Base-by-base conservation (phyloP, 2,797 vertebrate species). In the Molossus molossus region DNA sequence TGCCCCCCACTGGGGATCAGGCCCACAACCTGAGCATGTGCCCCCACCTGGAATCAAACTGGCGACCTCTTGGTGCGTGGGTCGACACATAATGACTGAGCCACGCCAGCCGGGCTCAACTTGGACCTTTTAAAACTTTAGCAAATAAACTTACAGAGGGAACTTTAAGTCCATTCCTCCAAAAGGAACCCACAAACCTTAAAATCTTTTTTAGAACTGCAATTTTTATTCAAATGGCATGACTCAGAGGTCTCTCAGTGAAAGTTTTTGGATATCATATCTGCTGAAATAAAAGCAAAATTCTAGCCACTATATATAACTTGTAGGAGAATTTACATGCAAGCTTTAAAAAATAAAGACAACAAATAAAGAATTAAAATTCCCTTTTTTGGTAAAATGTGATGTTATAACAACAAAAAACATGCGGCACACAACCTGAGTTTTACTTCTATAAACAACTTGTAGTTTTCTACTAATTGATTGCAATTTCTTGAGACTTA, bases 281-380 rank as follows among this genome's bases (percentile, higher is more conserved):
- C 73, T 91, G 48, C n/a, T 81, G 33, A 94, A 92, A 72, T 80
- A 83, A 96, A 93, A 79, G 76, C 77, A 92, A 96, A 96, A 85
- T 67, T 62, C 50, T n/a, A 91, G 93, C 76, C 37, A 92, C 83
- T 76, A 69, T 5, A 88, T 21, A 55, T 70, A 91, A 87, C 8
- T 20, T 77, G 60, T 17, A 20, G 9, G 5, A 81, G 10, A 93
- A 79, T 91, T 8, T 72, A 7, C 25, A 75, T 12, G 4, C 6
- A 80, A 92, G 72, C 18, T 84, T 45, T 67, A 20, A 67, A 84
- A 80, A 83, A 80, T 50, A 64, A 97, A 90, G 13, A 72, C 11
- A 92, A 87, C 9, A 21, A 90, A 79, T 7, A 81, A 53, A 84
- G 92, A 95, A 87, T 1, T 67, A 17, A 90, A 92, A 94, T 25